A percentile compares a stretch with the other conserved stretches of the same genome.
Evolutionary conservation across 2,888 invertebrate species (phyloP).

Genomic region (Pristionchus arcanus): DNA sequence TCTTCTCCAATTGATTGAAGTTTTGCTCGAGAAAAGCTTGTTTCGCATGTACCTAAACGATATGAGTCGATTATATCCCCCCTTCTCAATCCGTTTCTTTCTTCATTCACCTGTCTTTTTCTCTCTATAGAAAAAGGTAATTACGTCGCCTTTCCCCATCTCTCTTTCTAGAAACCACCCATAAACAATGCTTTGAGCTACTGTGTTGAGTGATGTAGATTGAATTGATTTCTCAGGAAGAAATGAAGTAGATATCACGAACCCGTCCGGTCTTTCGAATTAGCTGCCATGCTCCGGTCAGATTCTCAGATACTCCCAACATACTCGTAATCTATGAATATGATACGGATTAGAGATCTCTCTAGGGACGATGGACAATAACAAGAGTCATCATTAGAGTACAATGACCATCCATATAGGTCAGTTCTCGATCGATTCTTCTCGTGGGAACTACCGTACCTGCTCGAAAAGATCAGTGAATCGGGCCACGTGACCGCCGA

Average conservation of each 20-base stretch:
- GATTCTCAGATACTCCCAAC: constrained; percentile 77
- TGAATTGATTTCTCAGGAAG: not conserved
- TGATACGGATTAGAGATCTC: not conserved
- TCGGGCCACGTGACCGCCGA: constrained; percentile 77
- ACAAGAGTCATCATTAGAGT: not conserved
- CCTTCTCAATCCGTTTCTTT: not conserved
- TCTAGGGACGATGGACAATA: not conserved
- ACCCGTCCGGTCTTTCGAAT: constrained; percentile 76
- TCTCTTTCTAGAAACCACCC: not conserved
- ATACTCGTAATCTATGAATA: constrained; percentile 73
- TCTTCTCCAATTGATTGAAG: constrained; percentile 76
- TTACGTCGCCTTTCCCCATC: not conserved
- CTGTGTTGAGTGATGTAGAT: not conserved
- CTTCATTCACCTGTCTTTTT: not conserved
- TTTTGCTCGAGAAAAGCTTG: constrained; percentile 74
- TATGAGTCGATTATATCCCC: not conserved
- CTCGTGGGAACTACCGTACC: constrained; percentile 60
- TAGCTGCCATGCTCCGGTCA: constrained; percentile 78
- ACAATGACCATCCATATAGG: not conserved
- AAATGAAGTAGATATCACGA: constrained; percentile 58
- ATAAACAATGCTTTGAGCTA: constrained; percentile 7
- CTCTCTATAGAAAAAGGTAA: not conserved
- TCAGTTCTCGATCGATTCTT: not conserved
- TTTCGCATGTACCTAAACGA: constrained; percentile 59
- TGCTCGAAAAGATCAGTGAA: constrained; percentile 77